Base-by-base conservation (phyloP, 35 echinoderm and acorn worm genomes). In the Apostichopus japonicus region DNA sequence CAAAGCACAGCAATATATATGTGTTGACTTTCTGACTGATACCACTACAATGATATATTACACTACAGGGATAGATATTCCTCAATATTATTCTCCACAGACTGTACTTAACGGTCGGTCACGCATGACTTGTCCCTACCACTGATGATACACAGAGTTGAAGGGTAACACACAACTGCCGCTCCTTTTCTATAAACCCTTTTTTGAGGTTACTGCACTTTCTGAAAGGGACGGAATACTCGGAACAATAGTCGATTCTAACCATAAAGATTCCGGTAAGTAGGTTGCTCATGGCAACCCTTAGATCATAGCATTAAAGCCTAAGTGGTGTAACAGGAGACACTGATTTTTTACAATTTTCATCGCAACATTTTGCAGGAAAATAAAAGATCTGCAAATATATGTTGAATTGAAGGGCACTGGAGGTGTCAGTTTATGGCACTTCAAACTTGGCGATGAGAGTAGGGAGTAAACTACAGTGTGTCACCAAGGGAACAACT, bases 131-230 rank as follows among this genome's bases (percentile, higher is more conserved):
- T 24, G 17, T 8, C 79, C 14, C 22, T 13, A 17, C 79, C 15
- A 83, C 33, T 44, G 33, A 1, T 11, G 11, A 21, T 8, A 14
- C 44, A 83, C 79, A 83, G 54, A 54, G 44, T 54, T 83, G 22
- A 55, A 55, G 79, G 79, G 79, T n/a, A 7, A 83, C 54, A 83
- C 33, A 16, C 33, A 54, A 15, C 33, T 53, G 79, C 52, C 79
- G 79, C 79, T 83, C 79, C 44, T 83, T 83, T 83, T 13, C n/a
- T 83, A 14, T 24, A 55, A 83, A 44, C 33, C 3, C 33, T 55
- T 54, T 54, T 19, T 6, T 54, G 51, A 83, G 79, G 79, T 83
- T 83, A 83, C 79, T 83, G 79, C 79, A 83, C 79, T 83, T 83
- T 8, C 79, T 83, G 24, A 83, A 83, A 15, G 79, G 79, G 15